Base-by-base conservation (phyloP, 64 coral and sea anemone genomes). In the Exaiptasia diaphana region DNA sequence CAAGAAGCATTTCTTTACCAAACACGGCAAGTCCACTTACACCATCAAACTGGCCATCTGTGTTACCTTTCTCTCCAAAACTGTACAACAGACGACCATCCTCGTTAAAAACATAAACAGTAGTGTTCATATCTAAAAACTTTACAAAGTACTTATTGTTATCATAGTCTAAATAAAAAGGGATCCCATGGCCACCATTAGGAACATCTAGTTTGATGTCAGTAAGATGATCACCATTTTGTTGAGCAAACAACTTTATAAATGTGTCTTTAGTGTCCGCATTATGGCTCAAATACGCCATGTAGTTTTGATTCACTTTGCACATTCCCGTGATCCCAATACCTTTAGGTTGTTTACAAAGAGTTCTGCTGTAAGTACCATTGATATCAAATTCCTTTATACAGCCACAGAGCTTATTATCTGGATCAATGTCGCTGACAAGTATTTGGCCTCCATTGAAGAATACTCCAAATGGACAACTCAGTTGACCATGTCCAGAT, bases 41-140 rank as follows among this genome's bases (percentile, higher is more conserved):
- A 1, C n/a, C 45, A 41, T 30, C 33, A 4, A 85, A 58, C 39
- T 63, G 55, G 4, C 45, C 82, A 12, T 35, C 34, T 28, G 45
- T 42, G 7, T 4, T 34, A 5, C 54, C 53, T 9, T 33, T 5
- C 0, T 40, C 43, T n/a, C 82, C 82, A 27, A 85, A 61, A 0
- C 35, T 40, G 14, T 43, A 59, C 0, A 48, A 13, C 33, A 63
- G 63, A 18, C 3, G 15, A 6, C 82, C 54, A 15, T 75, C 11
- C 6, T 64, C 39, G 18, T n/a, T 21, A 15, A 85, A 85, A 63
- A 85, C 55, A n/a, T 30, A 13, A 24, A 85, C 68, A 24, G 74
- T 71, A 49, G 13, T 35, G 14, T 74, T 54, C 23, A 35, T 50
- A 38, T 63, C 30, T 22, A 31, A 31, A 46, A 25, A 65, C 20